Conservation (phyloP, 1,140 invertebrate species). For the Sarcophaga peregrina region DNA sequence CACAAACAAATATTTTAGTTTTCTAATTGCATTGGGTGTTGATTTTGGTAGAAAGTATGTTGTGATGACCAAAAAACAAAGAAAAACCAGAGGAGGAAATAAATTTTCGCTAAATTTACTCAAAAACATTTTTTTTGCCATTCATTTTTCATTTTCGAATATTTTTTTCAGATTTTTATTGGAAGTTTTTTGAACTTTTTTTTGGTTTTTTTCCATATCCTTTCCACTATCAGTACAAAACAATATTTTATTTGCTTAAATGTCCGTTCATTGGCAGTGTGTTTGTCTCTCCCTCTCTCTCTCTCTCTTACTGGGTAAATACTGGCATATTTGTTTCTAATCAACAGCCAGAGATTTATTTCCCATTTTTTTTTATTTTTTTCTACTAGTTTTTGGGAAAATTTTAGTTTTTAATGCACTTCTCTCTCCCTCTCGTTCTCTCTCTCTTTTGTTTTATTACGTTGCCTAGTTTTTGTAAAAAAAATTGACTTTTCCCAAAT, state of each 20-base stretch:
- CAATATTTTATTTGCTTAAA: conserved; percentile 17
- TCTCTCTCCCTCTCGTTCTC: neutral
- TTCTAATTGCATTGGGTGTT: conserved; percentile 10
- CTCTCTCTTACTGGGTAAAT: neutral
- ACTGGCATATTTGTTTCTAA: conserved; percentile 25
- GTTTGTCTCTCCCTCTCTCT: too few species aligned
- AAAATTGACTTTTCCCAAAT: neutral
- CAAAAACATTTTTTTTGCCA: neutral
- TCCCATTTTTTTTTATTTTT: neutral
- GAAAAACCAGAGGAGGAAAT: too few species aligned
- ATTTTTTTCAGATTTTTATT: too few species aligned
- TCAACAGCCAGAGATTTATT: conserved; percentile 17
- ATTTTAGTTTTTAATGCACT: neutral
- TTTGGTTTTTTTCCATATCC: neutral
- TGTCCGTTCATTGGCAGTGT: conserved; percentile 9
- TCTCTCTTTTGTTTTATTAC: neutral
- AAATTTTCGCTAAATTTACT: neutral
- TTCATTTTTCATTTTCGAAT: neutral
- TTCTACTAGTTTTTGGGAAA: neutral
- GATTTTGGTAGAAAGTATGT: neutral
- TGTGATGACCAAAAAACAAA: neutral
- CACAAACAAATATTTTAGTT: neutral
- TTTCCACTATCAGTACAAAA: neutral
- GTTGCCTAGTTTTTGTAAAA: neutral
- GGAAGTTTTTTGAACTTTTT: too few species aligned